Evolutionary conservation across 2,888 invertebrate species (phyloP), one percentile per base, ranked within the genome.

Genomic region (Gastrophysa polygoni): DNA sequence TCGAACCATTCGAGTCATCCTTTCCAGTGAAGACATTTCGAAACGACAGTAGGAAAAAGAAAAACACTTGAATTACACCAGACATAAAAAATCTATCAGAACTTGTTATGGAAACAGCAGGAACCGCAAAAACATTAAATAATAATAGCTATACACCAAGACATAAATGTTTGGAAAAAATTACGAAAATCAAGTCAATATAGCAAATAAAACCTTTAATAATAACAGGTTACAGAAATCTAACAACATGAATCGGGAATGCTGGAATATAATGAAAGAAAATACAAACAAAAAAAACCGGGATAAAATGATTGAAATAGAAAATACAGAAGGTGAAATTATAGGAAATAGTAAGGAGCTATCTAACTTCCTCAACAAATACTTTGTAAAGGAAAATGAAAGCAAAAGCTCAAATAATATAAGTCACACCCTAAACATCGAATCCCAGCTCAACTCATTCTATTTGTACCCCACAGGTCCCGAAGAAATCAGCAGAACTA

Each of bases 21-120:
- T 49, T 49, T 7, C 49, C 49, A 28, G 49, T 24, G n/a, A 24
- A 49, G 11, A 49, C 18, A 49, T 49, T 49, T 49, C n/a, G 28
- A 24, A 49, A 49, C 49, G n/a, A 21, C n/a, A 49, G 17, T 49
- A 49, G 49, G 28, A 49, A 49, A 49, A 28, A 49, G 48, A 49
- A 46, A 46, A 49, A 24, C 49, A 24, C 49, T 49, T 28, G 49
- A 28, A 49, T 49, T 28, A 49, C 49, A 17, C 49, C 49, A 49
- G 24, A 49, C 11, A 49, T 49, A 49, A 49, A 28, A 49, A 49
- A 49, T 49, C 49, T 49, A 1, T 49, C 48, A 20, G 48, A 49
- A 49, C 49, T 49, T 49, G 24, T 49, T 49, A 49, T 24, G 28
- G 49, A 49, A 49, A 24, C 49, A 49, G 24, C 49, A 28, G 28